Percentiles rank a stretch among this genome's conserved stretches.
These are phyloP conservation scores for Campopleginae sp. DNA, from an alignment of 2,888 invertebrate genomes.

Conservation along the genomic window DNA sequence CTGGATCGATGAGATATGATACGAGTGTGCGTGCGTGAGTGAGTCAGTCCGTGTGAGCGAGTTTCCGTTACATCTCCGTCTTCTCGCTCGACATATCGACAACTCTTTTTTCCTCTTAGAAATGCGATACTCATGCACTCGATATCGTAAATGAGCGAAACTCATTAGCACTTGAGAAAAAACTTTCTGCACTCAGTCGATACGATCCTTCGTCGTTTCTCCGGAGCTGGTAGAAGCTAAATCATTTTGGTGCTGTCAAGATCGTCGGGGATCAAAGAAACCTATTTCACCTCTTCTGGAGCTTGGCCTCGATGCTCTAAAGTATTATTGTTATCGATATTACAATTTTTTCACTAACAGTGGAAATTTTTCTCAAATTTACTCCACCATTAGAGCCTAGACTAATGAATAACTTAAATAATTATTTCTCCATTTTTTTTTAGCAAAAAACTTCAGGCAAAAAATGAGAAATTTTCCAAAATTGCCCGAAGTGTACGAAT, in stretches of 20 bases:
- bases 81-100: constrained; percentile 47
- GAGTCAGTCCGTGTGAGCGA: neutral
- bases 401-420: neutral
- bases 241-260: neutral
- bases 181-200: neutral
- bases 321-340: neutral
- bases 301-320: neutral
- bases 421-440: too few species aligned
- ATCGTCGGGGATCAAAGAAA: too few species aligned
- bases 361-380: too few species aligned
- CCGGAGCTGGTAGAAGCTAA: neutral
- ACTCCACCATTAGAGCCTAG: neutral
- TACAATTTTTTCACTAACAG: too few species aligned
- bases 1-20: constrained; percentile 36
- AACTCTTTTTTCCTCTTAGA: constrained; percentile 42
- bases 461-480: too few species aligned
- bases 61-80: neutral
- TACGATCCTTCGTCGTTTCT: too few species aligned
- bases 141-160: constrained; percentile 54
- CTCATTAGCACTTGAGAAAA: constrained; percentile 43
- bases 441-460: too few species aligned
- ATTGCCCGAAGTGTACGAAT: too few species aligned
- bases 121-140: constrained; percentile 32
- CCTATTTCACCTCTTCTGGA: neutral
- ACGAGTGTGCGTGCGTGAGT: neutral